Evolutionary conservation across 2,888 invertebrate genomes (phyloP).

Genomic region (Theristus sp.): DNA sequence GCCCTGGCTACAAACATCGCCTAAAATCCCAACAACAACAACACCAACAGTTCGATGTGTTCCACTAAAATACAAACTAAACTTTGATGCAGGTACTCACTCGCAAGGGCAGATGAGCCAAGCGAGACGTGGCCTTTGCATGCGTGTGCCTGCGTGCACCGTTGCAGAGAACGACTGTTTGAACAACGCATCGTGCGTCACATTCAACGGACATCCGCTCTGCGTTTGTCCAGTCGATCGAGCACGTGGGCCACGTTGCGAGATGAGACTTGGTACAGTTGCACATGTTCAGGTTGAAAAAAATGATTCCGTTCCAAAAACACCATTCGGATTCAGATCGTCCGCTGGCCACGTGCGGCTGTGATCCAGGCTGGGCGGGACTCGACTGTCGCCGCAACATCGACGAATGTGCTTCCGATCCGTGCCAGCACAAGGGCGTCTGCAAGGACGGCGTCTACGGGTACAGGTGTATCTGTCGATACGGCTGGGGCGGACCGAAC

Average conservation of each 20-base stretch:
- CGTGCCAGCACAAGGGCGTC: neutral
- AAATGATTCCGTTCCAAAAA: too few relatives aligned
- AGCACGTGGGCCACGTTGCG: neutral
- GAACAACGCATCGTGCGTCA: neutral
- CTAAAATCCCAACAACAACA: too few relatives aligned
- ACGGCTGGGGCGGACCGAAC: neutral
- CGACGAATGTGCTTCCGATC: neutral
- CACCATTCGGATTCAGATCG: neutral
- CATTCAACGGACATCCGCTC: neutral
- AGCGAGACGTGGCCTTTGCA: too few relatives aligned
- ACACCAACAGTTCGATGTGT: too few relatives aligned
- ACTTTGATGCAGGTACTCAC: too few relatives aligned
- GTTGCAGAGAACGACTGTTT: too few relatives aligned
- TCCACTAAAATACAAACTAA: too few relatives aligned
- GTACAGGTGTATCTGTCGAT: neutral
- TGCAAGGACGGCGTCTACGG: neutral
- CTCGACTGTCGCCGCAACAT: neutral
- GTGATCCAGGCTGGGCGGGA: neutral
- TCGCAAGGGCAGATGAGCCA: too few relatives aligned
- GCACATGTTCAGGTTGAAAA: too few relatives aligned
- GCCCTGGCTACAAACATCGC: too few relatives aligned
- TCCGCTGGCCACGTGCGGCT: neutral
- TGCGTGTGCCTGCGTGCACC: too few relatives aligned
- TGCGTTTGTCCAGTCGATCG: neutral
- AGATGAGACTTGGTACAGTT: neutral